Percentiles rank a stretch among this genome's conserved stretches.
phyloP scores from a whole-genome alignment of 2,113 vertebrate genomes.

The Xiphophorus hellerii region DNA sequence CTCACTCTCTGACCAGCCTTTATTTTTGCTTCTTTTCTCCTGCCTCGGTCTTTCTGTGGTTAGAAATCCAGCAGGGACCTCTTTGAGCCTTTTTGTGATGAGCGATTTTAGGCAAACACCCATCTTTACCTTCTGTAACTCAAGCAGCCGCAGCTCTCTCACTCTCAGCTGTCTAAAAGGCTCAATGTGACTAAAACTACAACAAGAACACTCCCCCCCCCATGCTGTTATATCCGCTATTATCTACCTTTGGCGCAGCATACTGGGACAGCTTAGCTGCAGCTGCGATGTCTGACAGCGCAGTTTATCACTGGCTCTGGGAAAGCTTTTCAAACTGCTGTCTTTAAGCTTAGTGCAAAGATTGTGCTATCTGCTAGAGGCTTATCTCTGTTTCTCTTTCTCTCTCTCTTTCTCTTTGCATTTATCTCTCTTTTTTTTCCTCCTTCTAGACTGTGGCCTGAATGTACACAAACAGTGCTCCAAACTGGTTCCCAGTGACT shows the following conservation, averaged over 20 bases:
- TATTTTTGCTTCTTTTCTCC: conserved; percentile 22
- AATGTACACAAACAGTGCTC: conserved; percentile 99
- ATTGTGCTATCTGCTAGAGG: conserved; percentile 43
- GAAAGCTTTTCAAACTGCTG: conserved; percentile 44
- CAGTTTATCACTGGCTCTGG: conserved; percentile 53
- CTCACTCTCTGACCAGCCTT: conserved; percentile 15
- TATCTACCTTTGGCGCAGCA: conserved; percentile 47
- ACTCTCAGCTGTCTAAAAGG: conserved; percentile 37
- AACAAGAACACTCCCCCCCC: conserved; percentile 3
- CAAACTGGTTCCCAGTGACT: conserved; percentile 95
- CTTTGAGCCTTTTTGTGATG: conserved; percentile 24
- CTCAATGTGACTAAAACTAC: conserved; percentile 35
- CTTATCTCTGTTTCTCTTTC: conserved; percentile 36
- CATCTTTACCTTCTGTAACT: conserved; percentile 11
- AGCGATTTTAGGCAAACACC: conserved; percentile 6
- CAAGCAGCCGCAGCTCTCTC: not conserved
- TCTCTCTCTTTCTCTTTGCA: not conserved
- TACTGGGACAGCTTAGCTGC: conserved; percentile 34
- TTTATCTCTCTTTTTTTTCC: conserved; percentile 3
- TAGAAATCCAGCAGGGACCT: conserved; percentile 4
- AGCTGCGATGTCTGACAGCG: conserved; percentile 46
- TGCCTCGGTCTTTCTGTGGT: conserved; percentile 10
- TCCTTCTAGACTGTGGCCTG: conserved; percentile 89
- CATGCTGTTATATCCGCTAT: conserved; percentile 25
- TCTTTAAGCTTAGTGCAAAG: conserved; percentile 38